Base-by-base conservation (phyloP, 1,140 invertebrate genomes). In the Drosophila seguyi region DNA sequence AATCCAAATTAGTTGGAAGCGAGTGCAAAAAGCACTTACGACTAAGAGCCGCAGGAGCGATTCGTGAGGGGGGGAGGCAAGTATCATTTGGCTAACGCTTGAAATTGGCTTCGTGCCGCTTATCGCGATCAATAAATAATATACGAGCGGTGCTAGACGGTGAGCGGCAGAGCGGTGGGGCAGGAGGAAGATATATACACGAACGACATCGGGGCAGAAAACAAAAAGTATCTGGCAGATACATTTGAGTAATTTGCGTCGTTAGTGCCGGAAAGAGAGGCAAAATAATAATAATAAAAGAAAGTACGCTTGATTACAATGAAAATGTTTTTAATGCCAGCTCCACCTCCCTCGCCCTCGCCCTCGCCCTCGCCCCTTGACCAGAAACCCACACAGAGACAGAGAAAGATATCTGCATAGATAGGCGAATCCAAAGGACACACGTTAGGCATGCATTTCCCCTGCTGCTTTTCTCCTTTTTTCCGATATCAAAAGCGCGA, bases 291-390 rank as follows among this genome's bases (percentile, higher is more conserved):
- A 90, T 88, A 90, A 90, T 90, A 90, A 90, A 90, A 90, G 85
- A 90, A 90, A 90, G 85, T 90, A 90, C 85, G 86, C 86, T 90
- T 90, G 85, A 90, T 90, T 90, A 90, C 85, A 90, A 90, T 90
- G 86, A 90, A 90, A 90, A 90, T 90, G 86, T 90, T 90, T 90
- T 90, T 90, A 90, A 90, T 90, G 41, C 18, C 41, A 20, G 41
- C 41, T 10, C 41, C 34, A 1, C 34, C 45, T 34, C 72, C 36
- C 63, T 7, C 31, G 6, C 13, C 13, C 8, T 4, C n/a, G 27
- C 27, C 44, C 62, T 39, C 31, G 41, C 44, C 42, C 76, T 31
- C n/a, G 10, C 16, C 22, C 47, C 25, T 52, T 60, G 52, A 31
- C 52, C 53, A 67, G 50, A 34, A 34, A 52, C 50, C 50, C n/a